Conservation (phyloP, 2,888 invertebrate species). For the Drosophila heteroneura region DNA sequence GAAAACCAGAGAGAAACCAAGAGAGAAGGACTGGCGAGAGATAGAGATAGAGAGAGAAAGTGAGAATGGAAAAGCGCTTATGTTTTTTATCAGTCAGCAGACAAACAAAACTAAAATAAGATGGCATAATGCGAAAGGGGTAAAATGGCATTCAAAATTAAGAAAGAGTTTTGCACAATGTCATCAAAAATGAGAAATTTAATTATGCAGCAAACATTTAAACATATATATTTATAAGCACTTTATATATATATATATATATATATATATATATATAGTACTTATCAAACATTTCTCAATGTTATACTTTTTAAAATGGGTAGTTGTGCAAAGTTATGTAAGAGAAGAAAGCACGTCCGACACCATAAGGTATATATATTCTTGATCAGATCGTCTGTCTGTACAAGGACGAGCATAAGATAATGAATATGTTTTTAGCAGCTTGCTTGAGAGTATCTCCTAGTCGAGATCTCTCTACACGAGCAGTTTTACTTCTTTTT, state of each 20-base stretch:
- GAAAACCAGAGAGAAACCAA: constrained; percentile 3
- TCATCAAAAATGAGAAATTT: constrained; percentile 63
- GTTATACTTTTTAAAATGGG: not conserved
- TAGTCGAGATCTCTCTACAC: not conserved
- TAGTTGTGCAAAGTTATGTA: not conserved
- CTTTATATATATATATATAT: constrained; percentile 18
- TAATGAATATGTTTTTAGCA: not conserved
- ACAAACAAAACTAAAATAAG: constrained; percentile 72
- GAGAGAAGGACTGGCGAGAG: constrained; percentile 4
- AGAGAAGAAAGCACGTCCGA: rapidly evolving
- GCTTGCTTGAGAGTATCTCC: not conserved
- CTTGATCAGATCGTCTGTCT: not conserved
- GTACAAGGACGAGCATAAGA: not conserved
- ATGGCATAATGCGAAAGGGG: constrained; percentile 22
- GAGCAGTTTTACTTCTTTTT: not conserved
- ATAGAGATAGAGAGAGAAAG: not conserved
- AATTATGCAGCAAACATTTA: constrained; percentile 62
- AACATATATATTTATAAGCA: constrained; percentile 12
- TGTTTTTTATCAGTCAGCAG: constrained; percentile 61
- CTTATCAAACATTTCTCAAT: constrained; percentile 17
- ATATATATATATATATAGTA: not conserved
- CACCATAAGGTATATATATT: not conserved
- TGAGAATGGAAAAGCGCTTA: constrained; percentile 38
- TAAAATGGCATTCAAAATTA: constrained; percentile 43
- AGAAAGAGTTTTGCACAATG: constrained; percentile 72